Evolutionary conservation across 1,140 invertebrate genomes (phyloP), one percentile per base, ranked within the genome.

Genomic region (Triops cancriformis): DNA sequence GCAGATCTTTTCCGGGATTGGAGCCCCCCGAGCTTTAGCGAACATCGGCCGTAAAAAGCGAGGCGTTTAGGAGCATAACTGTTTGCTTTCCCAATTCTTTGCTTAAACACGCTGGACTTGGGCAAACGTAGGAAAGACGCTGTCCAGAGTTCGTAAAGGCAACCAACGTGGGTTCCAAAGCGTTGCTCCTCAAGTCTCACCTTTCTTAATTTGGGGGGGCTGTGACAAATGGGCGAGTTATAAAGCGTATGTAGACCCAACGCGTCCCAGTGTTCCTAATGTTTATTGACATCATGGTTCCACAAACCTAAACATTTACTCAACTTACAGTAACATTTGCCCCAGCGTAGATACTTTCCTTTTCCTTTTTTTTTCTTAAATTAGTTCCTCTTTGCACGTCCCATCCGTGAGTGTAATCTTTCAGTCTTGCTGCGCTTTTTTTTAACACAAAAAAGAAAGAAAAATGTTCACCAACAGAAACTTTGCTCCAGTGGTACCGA

Each of bases 291-390:
- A 11, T 64, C 51, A 23, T 64, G 51, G 51, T 64, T 64, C 51
- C n/a, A 18, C 51, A 18, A 64, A 64, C 51, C 51, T 64, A 64
- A 64, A 64, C 51, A 64, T 64, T 64, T 64, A 64, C 51, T 64
- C 51, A 64, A 64, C 51, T 64, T 37, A 37, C 31, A 37, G 31
- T 37, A 37, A 37, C 31, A 37, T 64, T 64, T 18, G 51, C 23
- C 51, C 14, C 18, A 18, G 3, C 18, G 51, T 64, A 64, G 51
- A 64, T 64, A 23, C 18, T 64, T n/a, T 64, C 18, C 23, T 64
- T 64, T 64, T 64, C 31, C 7, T 7, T 37, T 37, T 37, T 7
- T 37, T 4, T 37, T 4, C 31, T 37, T 7, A 37, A 37, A 2
- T 7, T 2, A 37, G 31, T 37, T 37, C 31, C 31, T 37, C n/a